Conservation (phyloP, 2,113 vertebrate species). For the Triplophysa siluroides region DNA sequence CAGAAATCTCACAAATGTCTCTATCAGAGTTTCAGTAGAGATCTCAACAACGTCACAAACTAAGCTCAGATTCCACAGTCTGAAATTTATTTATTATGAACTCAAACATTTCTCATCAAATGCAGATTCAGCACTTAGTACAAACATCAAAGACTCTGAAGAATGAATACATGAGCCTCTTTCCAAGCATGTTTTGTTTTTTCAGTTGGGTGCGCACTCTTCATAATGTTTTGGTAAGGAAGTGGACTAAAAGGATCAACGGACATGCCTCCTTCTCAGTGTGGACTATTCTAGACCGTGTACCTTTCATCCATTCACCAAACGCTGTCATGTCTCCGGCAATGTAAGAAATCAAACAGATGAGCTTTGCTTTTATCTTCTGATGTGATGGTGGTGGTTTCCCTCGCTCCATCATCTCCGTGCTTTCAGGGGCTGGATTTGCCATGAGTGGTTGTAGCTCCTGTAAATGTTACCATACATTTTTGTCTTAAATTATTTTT, state of each 20-base stretch:
- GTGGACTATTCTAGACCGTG: too few species aligned
- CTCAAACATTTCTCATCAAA: too few species aligned
- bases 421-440: neutral
- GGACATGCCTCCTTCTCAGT: too few species aligned
- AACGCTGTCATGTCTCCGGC: slow-evolving; percentile 73
- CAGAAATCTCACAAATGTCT: too few species aligned
- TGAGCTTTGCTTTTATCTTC: slow-evolving; percentile 51
- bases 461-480: slow-evolving; percentile 39
- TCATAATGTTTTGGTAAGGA: neutral
- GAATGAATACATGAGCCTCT: too few species aligned
- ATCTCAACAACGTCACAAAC: too few species aligned
- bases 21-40: too few species aligned
- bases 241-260: neutral
- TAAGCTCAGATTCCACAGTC: too few species aligned
- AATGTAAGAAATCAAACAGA: slow-evolving; percentile 67
- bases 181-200: neutral
- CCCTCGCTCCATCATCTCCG: slow-evolving; percentile 32
- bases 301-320: slow-evolving; percentile 78
- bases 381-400: neutral
- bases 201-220: neutral
- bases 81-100: too few species aligned
- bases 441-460: slow-evolving; percentile 73
- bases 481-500: too few species aligned
- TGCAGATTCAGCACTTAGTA: too few species aligned
- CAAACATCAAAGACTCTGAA: too few species aligned